A percentile compares a stretch with the other conserved stretches of the same genome.
phyloP scores from a whole-genome alignment of 2,797 vertebrate genomes.

The Neosalanx taihuensis region DNA sequence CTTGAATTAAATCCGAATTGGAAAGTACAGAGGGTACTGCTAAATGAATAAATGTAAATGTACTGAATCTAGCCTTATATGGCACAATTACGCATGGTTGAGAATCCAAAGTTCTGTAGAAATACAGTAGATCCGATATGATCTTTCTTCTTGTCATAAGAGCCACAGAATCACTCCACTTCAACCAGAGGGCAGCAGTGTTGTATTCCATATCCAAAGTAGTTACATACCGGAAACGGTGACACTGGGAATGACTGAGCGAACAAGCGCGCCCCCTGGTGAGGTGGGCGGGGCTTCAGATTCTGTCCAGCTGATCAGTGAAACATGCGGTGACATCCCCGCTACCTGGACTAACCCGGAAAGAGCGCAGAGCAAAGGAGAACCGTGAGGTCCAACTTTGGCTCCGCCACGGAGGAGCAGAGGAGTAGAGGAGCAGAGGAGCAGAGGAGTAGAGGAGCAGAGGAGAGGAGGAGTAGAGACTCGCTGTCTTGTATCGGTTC shows the following conservation, averaged over 20 bases:
- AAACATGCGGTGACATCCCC: neutral
- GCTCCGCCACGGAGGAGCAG: conserved; percentile 30
- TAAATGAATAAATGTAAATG: too few relatives aligned
- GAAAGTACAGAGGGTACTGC: too few relatives aligned
- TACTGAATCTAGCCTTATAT: too few relatives aligned
- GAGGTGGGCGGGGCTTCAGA: neutral
- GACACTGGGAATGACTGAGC: conserved; percentile 21
- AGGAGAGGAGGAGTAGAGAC: conserved; percentile 18
- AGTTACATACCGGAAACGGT: conserved; percentile 58
- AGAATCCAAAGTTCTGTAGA: conserved; percentile 15
- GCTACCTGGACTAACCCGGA: neutral
- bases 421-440: too few relatives aligned
- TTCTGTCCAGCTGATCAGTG: neutral
- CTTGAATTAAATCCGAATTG: too few relatives aligned
- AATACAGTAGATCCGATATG: neutral
- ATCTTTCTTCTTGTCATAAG: neutral
- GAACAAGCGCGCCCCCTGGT: neutral
- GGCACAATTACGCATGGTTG: too few relatives aligned
- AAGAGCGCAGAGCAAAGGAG: conserved; percentile 37
- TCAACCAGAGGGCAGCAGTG: conserved; percentile 66
- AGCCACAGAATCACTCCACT: neutral
- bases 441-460: too few relatives aligned
- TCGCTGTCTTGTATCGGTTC: conserved; percentile 38
- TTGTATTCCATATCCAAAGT: conserved; percentile 46
- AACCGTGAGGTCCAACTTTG: conserved; percentile 33